A percentile compares a stretch with the other conserved stretches of the same genome.
These are phyloP conservation scores for Halcyon malimbica DNA, from an alignment of 2,113 vertebrate species.

Conservation along the genomic window DNA sequence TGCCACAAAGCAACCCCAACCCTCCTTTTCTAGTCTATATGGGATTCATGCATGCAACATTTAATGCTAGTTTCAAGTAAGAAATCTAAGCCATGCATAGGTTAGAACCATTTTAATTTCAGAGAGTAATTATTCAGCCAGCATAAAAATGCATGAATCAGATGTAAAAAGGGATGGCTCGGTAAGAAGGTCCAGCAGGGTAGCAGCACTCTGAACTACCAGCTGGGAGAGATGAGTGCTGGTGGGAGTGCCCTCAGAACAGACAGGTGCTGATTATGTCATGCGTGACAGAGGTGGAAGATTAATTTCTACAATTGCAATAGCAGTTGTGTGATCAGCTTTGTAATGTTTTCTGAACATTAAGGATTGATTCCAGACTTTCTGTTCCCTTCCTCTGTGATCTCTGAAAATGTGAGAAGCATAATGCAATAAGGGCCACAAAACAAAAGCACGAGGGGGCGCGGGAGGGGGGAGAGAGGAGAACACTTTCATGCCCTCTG, in stretches of 20 bases:
- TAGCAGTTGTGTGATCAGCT: not conserved
- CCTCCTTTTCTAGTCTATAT: not conserved
- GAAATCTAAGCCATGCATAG: not conserved
- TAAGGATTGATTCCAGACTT: not conserved
- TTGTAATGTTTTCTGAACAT: not conserved
- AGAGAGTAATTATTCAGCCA: not conserved
- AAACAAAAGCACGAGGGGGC: not conserved
- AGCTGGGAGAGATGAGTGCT: not conserved
- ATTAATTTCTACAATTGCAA: not conserved
- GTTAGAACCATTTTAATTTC: not conserved
- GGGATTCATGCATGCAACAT: not conserved
- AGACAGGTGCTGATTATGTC: not conserved
- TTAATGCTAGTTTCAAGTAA: not conserved
- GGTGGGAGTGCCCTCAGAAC: accelerated
- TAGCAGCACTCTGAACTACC: not conserved
- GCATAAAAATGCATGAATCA: not conserved
- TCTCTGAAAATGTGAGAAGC: not conserved
- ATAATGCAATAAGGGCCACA: not conserved
- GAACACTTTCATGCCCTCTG: slow-evolving; percentile 46
- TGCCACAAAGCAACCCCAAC: not conserved
- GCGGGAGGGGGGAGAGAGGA: slow-evolving; percentile 28
- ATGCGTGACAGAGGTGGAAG: not conserved
- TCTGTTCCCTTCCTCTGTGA: not conserved
- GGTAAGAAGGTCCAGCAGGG: not conserved
- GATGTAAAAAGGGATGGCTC: not conserved